Evolutionary conservation across 2,797 vertebrate genomes (phyloP).

Genomic region (Tadarida brasiliensis): DNA sequence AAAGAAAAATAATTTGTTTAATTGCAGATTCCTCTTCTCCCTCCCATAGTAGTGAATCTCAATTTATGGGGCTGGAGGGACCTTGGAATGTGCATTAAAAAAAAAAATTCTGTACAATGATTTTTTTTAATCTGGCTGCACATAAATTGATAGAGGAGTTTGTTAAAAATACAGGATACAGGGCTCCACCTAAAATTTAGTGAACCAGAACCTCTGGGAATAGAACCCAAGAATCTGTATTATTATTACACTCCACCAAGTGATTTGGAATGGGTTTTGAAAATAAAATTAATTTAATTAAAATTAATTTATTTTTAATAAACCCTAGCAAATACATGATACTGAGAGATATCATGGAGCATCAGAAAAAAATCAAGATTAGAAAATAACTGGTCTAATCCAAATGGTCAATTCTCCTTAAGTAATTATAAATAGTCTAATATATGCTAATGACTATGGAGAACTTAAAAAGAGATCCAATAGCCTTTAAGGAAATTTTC

Average conservation of each 20-base stretch:
- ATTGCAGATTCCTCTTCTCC: too few species aligned
- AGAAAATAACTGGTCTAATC: constrained; percentile 25
- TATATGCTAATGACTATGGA: background rate
- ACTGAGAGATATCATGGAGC: background rate
- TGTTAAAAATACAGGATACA: background rate
- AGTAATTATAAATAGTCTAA: background rate
- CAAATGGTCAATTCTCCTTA: constrained; percentile 33
- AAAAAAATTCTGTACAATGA: constrained; percentile 6
- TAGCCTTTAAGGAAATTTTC: background rate
- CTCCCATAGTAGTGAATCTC: too few species aligned
- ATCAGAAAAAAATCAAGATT: constrained; percentile 45
- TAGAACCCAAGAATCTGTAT: background rate
- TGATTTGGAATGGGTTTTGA: background rate
- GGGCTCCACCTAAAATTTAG: background rate
- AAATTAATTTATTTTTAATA: constrained; percentile 19
- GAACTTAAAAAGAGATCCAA: background rate
- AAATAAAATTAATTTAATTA: constrained; percentile 32
- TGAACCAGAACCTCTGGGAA: background rate
- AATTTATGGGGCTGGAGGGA: too few species aligned
- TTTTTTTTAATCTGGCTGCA: constrained; percentile 13
- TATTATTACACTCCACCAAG: background rate
- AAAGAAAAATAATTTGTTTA: too few species aligned
- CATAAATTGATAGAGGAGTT: background rate
- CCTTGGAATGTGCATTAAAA: background rate
- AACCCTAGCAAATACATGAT: background rate